Base-by-base conservation (phyloP, 1,140 invertebrate genomes). In the Meloidogyne exigua region DNA sequence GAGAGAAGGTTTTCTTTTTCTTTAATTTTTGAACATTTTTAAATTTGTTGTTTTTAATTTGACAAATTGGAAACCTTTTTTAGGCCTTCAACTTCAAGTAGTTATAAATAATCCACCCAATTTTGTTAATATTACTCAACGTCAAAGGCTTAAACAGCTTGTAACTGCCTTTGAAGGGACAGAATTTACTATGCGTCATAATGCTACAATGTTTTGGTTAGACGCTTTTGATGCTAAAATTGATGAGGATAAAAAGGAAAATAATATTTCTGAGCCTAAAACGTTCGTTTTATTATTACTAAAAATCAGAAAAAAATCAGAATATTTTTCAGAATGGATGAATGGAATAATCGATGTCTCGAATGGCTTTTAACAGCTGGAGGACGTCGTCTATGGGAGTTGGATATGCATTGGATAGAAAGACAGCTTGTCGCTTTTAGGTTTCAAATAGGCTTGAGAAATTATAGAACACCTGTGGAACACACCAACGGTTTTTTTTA, bases 71-170 rank as follows among this genome's bases (percentile, higher is more conserved):
- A n/a, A n/a, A n/a, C 11, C 70, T 71, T 49, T 68, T 85, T 73
- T 15, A 85, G 84, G 84, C 39, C 83, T 87, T 57, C 85, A 87
- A 77, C 78, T 88, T 76, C 85, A 87, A 81, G 82, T 87, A 42
- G 86, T 88, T n/a, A 82, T 87, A 4, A 87, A 87, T 63, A 84
- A 87, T 76, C 85, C 85, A 11, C 85, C 85, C 1, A 77, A 87
- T 83, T 75, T 87, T 15, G 83, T 82, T 21, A 63, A 83, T 26
- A 36, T 36, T 26, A 63, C 64, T 23, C 23, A 80, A 39, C 28
- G 85, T 36, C 44, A 68, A 67, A 23, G 28, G 11, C 80, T 87
- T 23, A 57, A 79, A 42, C 42, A 81, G 32, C 72, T 87, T 83
- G 57, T 88, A 44, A 42, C 26, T 25, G 65, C 76, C n/a, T 87